A percentile compares a stretch with the other conserved stretches of the same genome.
Conservation (phyloP, 2,888 invertebrate species). For the Oscheius sp. region DNA sequence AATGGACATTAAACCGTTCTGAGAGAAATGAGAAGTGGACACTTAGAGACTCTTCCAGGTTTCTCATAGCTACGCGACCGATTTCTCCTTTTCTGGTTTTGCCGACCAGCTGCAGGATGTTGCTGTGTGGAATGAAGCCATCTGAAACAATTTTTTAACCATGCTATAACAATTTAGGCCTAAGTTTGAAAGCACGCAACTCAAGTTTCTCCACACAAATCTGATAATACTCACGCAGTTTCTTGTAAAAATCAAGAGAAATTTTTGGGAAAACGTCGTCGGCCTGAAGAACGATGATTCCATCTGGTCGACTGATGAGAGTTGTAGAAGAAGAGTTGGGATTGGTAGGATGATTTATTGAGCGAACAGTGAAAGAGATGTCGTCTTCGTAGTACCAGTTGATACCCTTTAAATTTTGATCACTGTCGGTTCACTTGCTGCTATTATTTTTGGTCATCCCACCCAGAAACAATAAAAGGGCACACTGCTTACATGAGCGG, state of each 20-base stretch:
- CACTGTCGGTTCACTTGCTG: neutral
- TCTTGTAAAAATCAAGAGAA: slow-evolving; percentile 16
- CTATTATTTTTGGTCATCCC: neutral
- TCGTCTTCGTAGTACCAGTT: slow-evolving; percentile 28
- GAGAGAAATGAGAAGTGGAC: slow-evolving; percentile 11
- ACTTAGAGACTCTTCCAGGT: slow-evolving; percentile 17
- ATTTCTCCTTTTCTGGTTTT: slow-evolving; percentile 14
- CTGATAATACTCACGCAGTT: slow-evolving; percentile 1
- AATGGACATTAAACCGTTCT: slow-evolving; percentile 8
- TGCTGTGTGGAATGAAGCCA: neutral
- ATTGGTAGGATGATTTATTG: slow-evolving; percentile 11
- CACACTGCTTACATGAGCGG: too few species aligned
- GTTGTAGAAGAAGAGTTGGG: neutral
- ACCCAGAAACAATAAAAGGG: too few species aligned
- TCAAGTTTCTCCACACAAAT: neutral
- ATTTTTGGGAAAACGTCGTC: slow-evolving; percentile 6
- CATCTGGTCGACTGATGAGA: slow-evolving; percentile 11
- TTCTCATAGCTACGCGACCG: slow-evolving; percentile 4
- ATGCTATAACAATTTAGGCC: neutral
- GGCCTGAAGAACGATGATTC: slow-evolving; percentile 6
- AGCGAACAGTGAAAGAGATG: slow-evolving; percentile 19
- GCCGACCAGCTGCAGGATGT: slow-evolving; percentile 4
- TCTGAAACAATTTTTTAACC: neutral
- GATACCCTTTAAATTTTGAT: slow-evolving; percentile 14
- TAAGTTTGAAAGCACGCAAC: neutral